Evolutionary conservation across 2,888 invertebrate species (phyloP).

Genomic region (Stenodema calcarata): DNA sequence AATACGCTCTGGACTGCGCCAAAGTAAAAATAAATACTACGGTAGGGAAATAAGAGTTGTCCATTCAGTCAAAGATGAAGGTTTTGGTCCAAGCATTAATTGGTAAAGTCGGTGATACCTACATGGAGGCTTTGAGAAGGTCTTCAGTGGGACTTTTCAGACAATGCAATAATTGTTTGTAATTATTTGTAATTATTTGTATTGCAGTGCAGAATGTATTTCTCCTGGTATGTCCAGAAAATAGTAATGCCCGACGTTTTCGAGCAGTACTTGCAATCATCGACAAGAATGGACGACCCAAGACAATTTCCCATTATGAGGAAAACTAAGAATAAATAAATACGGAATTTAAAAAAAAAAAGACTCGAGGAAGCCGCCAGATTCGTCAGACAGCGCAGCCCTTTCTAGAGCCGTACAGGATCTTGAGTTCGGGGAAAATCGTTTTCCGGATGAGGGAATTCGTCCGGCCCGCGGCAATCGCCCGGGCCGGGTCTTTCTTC

Average conservation of each 20-base stretch:
- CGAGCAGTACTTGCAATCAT: background rate
- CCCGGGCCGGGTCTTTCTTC: constrained; percentile 79
- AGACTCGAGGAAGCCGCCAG: background rate
- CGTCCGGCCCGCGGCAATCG: constrained; percentile 77
- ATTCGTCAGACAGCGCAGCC: constrained; percentile 78
- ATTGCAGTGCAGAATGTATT: no score
- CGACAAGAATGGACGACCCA: background rate
- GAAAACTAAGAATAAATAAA: background rate
- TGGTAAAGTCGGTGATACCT: no score
- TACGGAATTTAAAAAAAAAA: background rate
- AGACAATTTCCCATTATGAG: background rate
- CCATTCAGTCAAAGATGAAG: background rate
- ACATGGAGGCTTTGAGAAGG: no score
- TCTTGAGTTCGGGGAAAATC: constrained; percentile 84
- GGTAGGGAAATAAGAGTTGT: background rate
- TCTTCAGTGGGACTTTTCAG: no score
- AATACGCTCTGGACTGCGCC: background rate
- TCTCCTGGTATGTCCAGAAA: no score
- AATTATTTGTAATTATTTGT: no score
- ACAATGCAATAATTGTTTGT: no score
- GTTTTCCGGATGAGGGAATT: constrained; percentile 78
- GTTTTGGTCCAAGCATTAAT: no score
- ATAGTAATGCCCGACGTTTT: no score
- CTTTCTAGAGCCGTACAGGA: constrained; percentile 79
- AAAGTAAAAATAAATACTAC: background rate